A percentile compares a stretch with the other conserved stretches of the same genome.
phyloP scores from a whole-genome alignment of 37 sponge, comb jelly and placozoan genomes.

The Aphrocallistes beatrix region DNA sequence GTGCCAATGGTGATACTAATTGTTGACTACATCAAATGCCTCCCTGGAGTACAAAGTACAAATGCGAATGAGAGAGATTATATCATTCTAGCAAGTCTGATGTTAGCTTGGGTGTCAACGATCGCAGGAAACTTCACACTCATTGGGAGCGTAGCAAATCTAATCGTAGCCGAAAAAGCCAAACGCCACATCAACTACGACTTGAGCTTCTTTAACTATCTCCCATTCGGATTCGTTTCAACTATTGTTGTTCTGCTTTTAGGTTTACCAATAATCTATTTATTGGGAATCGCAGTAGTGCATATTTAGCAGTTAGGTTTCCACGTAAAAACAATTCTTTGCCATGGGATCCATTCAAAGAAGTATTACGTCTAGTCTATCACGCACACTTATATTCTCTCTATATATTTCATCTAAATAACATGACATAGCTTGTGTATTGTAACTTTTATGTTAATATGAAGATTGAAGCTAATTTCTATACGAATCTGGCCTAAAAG shows the following conservation, averaged over 20 bases:
- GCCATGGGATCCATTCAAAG: too few species aligned
- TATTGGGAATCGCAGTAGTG: constrained; percentile 19
- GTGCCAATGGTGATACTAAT: constrained; percentile 35
- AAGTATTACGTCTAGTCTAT: too few species aligned
- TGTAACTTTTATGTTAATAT: too few species aligned
- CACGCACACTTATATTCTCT: too few species aligned
- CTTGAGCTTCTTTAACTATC: constrained; percentile 28
- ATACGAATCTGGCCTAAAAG: too few species aligned
- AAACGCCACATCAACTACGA: constrained; percentile 2
- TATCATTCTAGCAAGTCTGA: constrained; percentile 19
- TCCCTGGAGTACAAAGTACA: constrained; percentile 7
- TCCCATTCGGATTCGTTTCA: constrained; percentile 25
- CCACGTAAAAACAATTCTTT: too few species aligned
- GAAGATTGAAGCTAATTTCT: too few species aligned
- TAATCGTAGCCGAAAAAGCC: constrained; percentile 46
- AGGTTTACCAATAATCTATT: constrained; percentile 35
- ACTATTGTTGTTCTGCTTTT: constrained; percentile 26
- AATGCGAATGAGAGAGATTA: not conserved
- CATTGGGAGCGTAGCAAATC: constrained; percentile 32
- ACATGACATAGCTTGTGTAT: too few species aligned
- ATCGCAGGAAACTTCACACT: constrained; percentile 39
- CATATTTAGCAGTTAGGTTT: too few species aligned
- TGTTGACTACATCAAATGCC: constrained; percentile 20
- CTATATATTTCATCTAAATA: too few species aligned
- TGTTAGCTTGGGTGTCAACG: constrained; percentile 39